A percentile compares a stretch with the other conserved stretches of the same genome.
phyloP scores from a whole-genome alignment of 2,113 vertebrate genomes.

The Sakesphorus luctuosus region DNA sequence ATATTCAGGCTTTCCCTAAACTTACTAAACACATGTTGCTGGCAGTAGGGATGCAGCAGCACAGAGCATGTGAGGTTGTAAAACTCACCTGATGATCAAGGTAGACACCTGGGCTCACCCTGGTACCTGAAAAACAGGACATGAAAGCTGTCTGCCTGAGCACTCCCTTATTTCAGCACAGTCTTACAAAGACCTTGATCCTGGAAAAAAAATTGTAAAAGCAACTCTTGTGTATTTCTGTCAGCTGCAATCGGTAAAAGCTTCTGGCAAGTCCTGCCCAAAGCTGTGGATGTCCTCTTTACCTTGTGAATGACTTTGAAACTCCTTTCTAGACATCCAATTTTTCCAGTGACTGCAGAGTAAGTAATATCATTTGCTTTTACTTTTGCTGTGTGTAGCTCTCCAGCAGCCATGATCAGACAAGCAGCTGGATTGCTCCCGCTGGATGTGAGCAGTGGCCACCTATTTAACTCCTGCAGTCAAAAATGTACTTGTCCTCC shows the following conservation, averaged over 20 bases:
- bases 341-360: background rate
- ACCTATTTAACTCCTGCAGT: background rate
- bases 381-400: background rate
- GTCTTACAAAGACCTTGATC: background rate
- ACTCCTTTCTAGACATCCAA: background rate
- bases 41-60: background rate
- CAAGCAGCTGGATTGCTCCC: background rate
- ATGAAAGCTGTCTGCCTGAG: background rate
- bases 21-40: background rate
- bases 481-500: background rate
- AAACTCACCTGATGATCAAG: background rate
- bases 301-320: slow-evolving; percentile 3
- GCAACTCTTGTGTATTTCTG: background rate
- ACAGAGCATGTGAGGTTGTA: background rate
- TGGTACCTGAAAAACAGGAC: background rate
- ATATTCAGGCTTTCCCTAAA: background rate
- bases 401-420: background rate
- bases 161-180: background rate
- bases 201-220: background rate
- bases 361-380: background rate
- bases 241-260: background rate
- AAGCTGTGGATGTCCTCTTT: background rate
- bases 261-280: background rate
- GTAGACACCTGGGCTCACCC: background rate
- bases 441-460: background rate